Percentiles rank a stretch among this genome's conserved stretches.
phyloP scores from a whole-genome alignment of 92 coral and sea anemone species.

The Palythoa grandiflora region DNA sequence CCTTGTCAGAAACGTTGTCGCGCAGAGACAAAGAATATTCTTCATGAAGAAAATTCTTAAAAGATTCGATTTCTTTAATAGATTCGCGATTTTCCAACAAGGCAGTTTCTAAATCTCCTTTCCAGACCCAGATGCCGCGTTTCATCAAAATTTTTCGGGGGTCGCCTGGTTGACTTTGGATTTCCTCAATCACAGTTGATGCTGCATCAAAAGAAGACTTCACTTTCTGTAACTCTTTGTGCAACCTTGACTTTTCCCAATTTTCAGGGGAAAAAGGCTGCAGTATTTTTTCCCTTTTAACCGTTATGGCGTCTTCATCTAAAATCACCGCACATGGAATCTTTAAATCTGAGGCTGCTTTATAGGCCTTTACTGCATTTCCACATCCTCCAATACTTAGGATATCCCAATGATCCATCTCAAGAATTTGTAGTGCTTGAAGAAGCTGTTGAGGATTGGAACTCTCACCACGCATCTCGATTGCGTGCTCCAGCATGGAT shows the following conservation, averaged over 20 bases:
- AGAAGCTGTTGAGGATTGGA: not conserved
- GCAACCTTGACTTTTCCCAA: slow-evolving; percentile 12
- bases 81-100: not conserved
- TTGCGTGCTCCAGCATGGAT: slow-evolving; percentile 5
- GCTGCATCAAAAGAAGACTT: not conserved
- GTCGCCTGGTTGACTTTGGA: not conserved
- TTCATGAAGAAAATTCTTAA: not conserved
- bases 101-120: slow-evolving; percentile 21
- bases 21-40: not conserved
- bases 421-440: not conserved
- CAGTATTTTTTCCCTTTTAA: not conserved
- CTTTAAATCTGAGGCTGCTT: slow-evolving; percentile 23
- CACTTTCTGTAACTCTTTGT: not conserved
- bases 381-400: slow-evolving; percentile 36
- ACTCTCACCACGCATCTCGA: slow-evolving; percentile 15
- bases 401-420: slow-evolving; percentile 58
- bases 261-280: not conserved
- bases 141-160: slow-evolving; percentile 15
- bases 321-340: slow-evolving; percentile 40
- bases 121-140: slow-evolving; percentile 39
- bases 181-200: not conserved
- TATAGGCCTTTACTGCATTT: slow-evolving; percentile 43
- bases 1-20: too few relatives aligned
- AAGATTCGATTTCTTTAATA: not conserved
- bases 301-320: slow-evolving; percentile 6